Evolutionary conservation across 2,797 vertebrate species (phyloP).

Genomic region (Steatocranus sp.): DNA sequence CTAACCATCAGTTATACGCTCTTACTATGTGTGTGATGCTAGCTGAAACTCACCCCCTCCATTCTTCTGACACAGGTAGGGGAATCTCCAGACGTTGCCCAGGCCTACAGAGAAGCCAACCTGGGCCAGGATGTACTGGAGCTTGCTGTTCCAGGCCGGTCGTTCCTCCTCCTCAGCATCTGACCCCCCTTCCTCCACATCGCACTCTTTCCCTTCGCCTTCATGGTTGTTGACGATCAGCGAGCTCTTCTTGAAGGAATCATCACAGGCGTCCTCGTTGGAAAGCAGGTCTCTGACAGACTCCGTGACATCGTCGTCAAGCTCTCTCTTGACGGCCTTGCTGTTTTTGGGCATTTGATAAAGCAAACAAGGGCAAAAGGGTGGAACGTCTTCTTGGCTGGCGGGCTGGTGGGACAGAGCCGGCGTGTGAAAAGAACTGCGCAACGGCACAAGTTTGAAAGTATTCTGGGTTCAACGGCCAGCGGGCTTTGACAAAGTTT

Average conservation of each 20-base stretch:
- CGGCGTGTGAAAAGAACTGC: neutral
- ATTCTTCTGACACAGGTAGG: slow-evolving; percentile 98
- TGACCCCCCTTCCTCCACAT: slow-evolving; percentile 64
- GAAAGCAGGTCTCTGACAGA: slow-evolving; percentile 96
- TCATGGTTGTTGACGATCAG: slow-evolving; percentile 82
- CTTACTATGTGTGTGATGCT: neutral
- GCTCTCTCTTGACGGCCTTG: slow-evolving; percentile 92
- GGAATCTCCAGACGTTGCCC: slow-evolving; percentile 98
- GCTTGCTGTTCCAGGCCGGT: slow-evolving; percentile 95
- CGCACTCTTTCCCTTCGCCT: slow-evolving; percentile 62
- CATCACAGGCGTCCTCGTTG: slow-evolving; percentile 90
- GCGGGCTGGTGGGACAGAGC: slow-evolving; percentile 1
- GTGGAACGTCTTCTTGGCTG: slow-evolving; percentile 62
- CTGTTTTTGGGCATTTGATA: slow-evolving; percentile 98
- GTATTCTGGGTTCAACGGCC: neutral
- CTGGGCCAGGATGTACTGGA: slow-evolving; percentile 97
- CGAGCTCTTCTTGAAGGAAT: slow-evolving; percentile 93
- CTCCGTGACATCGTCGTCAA: slow-evolving; percentile 95
- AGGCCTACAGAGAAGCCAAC: slow-evolving; percentile 98
- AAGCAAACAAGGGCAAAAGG: slow-evolving; percentile 58
- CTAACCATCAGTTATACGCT: neutral
- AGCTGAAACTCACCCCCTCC: slow-evolving; percentile 87
- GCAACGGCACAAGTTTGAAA: neutral
- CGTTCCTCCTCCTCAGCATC: slow-evolving; percentile 84
- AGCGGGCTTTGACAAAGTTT: slow-evolving; percentile 9